Base-by-base conservation (phyloP, 1,140 invertebrate genomes). In the Halyomorpha halys region DNA sequence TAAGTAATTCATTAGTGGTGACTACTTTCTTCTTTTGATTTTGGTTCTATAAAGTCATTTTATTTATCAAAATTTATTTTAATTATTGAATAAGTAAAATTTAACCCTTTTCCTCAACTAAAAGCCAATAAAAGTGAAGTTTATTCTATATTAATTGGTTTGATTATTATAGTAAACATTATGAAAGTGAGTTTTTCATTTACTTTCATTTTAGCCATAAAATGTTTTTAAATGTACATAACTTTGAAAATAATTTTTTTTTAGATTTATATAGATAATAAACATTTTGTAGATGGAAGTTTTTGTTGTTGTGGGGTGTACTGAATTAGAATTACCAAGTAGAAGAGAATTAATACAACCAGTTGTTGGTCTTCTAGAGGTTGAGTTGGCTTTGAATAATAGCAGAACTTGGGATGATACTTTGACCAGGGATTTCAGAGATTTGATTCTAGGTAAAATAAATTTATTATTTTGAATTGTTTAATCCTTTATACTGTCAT, bases 311-410 rank as follows among this genome's bases (percentile, higher is more conserved):
- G 86, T 97, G 68, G 84, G 90, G 0, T 98, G 95, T 76, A 83
- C 91, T 16, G 91, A 96, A 75, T 93, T 87, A 74, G 82, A 85
- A 66, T 75, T 76, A 18, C 76, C 94, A 53, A 86, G 90, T 71
- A 87, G 83, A 51, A 83, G 86, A 71, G 91, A 96, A 44, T 94
- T 91, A 74, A 87, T 90, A 64, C 89, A 87, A 71, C 92, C 94
- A 6, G 83, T 98, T 56, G 82, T 94, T 1, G 92, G 90, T n/a
- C 88, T 93, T 4, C 94, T 84, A 76, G 94, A 98, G 76, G 78
- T 96, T 45, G 94, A 97, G 77, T 77, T 95, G 39, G 94, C 94
- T 4, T 81, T 92, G 49, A 89, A 89, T 68, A 78, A 76, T 69
- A 72, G 78, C 63, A 71, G 87, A 75, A 74, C 79, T 69, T 78